phyloP scores from a whole-genome alignment of 2,888 invertebrate species.

The Nematopogon swammerdamellus region DNA sequence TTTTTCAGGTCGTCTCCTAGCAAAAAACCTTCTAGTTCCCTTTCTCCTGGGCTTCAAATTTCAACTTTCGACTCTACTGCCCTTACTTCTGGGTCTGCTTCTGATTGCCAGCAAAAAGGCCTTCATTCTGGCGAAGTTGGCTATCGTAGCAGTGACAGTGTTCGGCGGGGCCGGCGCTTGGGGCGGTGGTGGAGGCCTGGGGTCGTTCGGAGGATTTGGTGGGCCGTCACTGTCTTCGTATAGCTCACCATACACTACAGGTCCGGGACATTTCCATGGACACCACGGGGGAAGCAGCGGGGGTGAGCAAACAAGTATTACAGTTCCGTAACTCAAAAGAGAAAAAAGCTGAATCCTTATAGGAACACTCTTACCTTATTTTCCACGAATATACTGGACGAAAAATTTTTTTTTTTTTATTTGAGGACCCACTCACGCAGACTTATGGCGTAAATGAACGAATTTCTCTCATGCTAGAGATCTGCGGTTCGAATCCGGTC shows the following conservation, averaged over 20 bases:
- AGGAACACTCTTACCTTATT: too few species aligned
- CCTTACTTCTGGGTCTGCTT: conserved; percentile 67
- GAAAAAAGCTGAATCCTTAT: too few species aligned
- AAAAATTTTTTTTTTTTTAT: too few species aligned
- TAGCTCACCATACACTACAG: conserved; percentile 28
- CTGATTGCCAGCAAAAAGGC: conserved; percentile 76
- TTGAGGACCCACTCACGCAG: too few species aligned
- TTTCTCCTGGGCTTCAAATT: conserved; percentile 78
- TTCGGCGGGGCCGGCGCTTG: conserved; percentile 52
- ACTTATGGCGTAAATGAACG: too few species aligned
- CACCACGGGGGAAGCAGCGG: conserved; percentile 25
- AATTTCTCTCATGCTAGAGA: too few species aligned
- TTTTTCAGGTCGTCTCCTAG: conserved; percentile 66
- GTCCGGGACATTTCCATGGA: conserved; percentile 22
- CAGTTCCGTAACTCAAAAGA: too few species aligned
- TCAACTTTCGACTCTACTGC: conserved; percentile 70
- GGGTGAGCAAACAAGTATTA: too few species aligned
- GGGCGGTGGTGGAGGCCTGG: conserved; percentile 28
- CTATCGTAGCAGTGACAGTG: conserved; percentile 66
- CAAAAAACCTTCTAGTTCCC: conserved; percentile 72
- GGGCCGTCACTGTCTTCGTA: conserved; percentile 30
- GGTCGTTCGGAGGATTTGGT: conserved; percentile 23
- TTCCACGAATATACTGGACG: too few species aligned
- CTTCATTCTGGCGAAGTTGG: conserved; percentile 69
- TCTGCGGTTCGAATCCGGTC: too few species aligned